A percentile compares a stretch with the other conserved stretches of the same genome.
Evolutionary conservation across 1,140 invertebrate genomes (phyloP).

Genomic region (Aphidius gifuensis): DNA sequence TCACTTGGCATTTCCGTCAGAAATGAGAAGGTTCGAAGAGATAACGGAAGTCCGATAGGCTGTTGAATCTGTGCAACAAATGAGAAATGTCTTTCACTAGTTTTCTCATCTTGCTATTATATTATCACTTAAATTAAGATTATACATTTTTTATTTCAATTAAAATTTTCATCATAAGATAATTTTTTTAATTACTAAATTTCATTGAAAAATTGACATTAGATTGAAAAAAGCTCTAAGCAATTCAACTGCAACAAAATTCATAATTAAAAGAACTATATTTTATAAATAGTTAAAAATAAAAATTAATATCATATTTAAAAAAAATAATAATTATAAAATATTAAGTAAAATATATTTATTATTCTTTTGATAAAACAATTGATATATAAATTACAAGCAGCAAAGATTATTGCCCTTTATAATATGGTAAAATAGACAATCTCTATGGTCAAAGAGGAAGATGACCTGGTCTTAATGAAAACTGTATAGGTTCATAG

Average conservation of each 20-base stretch:
- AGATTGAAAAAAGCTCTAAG: too few relatives aligned
- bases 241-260: too few relatives aligned
- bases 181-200: too few relatives aligned
- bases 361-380: too few relatives aligned
- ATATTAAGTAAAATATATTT: too few relatives aligned
- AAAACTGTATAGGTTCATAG: slow-evolving; percentile 22
- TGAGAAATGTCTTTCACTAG: slow-evolving; percentile 49
- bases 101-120: slow-evolving; percentile 12
- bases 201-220: too few relatives aligned
- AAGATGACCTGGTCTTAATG: slow-evolving; percentile 19
- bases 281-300: too few relatives aligned
- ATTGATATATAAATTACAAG: too few relatives aligned
- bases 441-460: slow-evolving; percentile 3
- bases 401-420: too few relatives aligned
- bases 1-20: slow-evolving; percentile 33
- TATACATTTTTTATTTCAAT: background rate
- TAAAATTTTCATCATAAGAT: too few relatives aligned
- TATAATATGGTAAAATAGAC: background rate
- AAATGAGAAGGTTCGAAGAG: slow-evolving; percentile 29
- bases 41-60: slow-evolving; percentile 50
- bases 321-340: background rate
- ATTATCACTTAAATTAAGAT: slow-evolving; percentile 23
- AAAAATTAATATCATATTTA: too few relatives aligned
- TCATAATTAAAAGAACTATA: too few relatives aligned
- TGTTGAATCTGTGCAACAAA: slow-evolving; percentile 35